Evolutionary conservation across 1,140 invertebrate species (phyloP).

Genomic region (Atta texana): DNA sequence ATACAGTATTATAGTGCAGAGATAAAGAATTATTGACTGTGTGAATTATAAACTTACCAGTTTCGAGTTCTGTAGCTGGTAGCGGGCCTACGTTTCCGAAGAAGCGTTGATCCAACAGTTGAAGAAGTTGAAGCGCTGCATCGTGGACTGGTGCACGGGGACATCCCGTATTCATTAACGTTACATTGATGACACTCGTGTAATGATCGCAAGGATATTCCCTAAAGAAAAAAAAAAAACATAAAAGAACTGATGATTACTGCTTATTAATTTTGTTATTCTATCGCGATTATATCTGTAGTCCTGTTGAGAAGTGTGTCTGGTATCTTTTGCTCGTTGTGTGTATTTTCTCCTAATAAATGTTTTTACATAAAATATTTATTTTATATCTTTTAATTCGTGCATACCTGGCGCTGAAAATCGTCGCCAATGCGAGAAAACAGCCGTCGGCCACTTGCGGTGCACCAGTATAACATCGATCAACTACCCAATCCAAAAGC

Average conservation of each 20-base stretch:
- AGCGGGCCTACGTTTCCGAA: slow-evolving; percentile 93
- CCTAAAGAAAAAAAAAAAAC: slow-evolving; percentile 86
- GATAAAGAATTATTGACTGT: too few species aligned
- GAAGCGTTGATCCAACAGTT: slow-evolving; percentile 97
- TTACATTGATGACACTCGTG: slow-evolving; percentile 98
- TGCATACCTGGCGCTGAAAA: slow-evolving; percentile 96
- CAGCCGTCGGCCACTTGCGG: slow-evolving; percentile 97
- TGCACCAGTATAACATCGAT: slow-evolving; percentile 97
- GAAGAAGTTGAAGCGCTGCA: slow-evolving; percentile 96
- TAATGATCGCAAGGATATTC: slow-evolving; percentile 99
- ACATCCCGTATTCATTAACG: slow-evolving; percentile 97
- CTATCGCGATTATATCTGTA: not conserved
- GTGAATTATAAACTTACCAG: slow-evolving; percentile 85
- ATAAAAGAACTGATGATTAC: not conserved
- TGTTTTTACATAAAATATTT: not conserved
- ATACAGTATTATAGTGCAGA: slow-evolving; percentile 6
- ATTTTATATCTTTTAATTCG: not conserved
- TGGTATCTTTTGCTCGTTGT: not conserved
- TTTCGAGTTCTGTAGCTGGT: slow-evolving; percentile 89
- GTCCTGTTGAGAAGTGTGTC: slow-evolving; percentile 1
- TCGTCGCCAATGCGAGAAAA: slow-evolving; percentile 97
- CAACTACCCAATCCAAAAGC: slow-evolving; percentile 98
- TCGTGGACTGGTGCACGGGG: slow-evolving; percentile 96
- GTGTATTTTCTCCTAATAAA: slow-evolving; percentile 49
- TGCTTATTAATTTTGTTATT: slow-evolving; percentile 27